phyloP scores from a whole-genome alignment of 2,113 vertebrate genomes.

The Corythornis madagascariensis region DNA sequence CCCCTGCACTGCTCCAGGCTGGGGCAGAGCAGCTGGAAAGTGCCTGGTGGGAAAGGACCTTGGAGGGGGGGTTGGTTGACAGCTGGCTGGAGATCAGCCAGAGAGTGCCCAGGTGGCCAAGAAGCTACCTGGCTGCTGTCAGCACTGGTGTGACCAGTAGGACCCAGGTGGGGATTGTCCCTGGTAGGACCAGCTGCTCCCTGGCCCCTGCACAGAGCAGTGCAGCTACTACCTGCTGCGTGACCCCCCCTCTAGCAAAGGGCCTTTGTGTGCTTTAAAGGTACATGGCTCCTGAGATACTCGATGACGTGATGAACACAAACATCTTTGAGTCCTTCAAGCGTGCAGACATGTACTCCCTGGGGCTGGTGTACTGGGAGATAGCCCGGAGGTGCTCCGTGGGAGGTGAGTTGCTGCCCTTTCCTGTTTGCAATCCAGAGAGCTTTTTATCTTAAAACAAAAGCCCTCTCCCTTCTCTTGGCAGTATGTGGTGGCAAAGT shows the following conservation, averaged over 20 bases:
- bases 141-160: background rate
- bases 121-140: background rate
- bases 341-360: constrained; percentile 92
- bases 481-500: background rate
- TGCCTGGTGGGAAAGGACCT: background rate
- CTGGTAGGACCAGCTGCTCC: background rate
- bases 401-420: constrained; percentile 79
- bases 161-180: background rate
- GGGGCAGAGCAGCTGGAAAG: background rate
- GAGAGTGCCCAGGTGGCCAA: background rate
- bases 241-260: background rate
- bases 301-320: constrained; percentile 91
- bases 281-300: constrained; percentile 98
- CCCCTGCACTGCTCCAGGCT: background rate
- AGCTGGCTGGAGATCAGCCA: background rate
- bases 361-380: constrained; percentile 97
- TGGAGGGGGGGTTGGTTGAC: background rate
- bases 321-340: constrained; percentile 96
- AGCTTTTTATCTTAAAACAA: background rate
- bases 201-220: rapidly evolving
- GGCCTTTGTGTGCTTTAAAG: constrained; percentile 68
- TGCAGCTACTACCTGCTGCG: rapidly evolving
- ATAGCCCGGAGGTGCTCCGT: constrained; percentile 89
- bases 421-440: background rate
- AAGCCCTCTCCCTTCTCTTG: background rate